Evolutionary conservation across 2,888 invertebrate genomes (phyloP), one percentile per base, ranked within the genome.

Genomic region (Cerastis rubricosa): DNA sequence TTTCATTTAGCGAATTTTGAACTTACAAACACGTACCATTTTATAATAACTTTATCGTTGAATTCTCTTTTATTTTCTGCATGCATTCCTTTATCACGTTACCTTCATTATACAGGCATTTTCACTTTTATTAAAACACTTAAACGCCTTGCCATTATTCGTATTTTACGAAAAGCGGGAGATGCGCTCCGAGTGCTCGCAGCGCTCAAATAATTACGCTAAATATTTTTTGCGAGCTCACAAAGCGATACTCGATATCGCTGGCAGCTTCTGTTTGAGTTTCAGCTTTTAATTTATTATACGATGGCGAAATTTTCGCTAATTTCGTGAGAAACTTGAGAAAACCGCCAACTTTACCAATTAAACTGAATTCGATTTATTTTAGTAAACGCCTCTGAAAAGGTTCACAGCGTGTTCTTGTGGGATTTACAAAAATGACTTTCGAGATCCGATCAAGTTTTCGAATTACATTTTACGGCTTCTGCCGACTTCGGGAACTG

Each of bases 281-380:
- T 89, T 87, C 85, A 88, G 84, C 86, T 90, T 88, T 89, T 92
- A 92, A 93, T 93, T 94, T 93, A 93, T 93, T 92, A 91, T 89
- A 81, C 79, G 83, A 80, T 82, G 83, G 79, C 29, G 76, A 92
- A 94, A 92, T 92, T 92, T 90, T 91, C 92, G 90, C 90, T 90
- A 93, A 93, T 93, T 93, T 90, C 86, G 86, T 85, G 86, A 84
- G 87, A 88, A 93, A 90, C 92, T 92, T 87, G 89, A 89, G 88
- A 76, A 84, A 89, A 89, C 88, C 87, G 82, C 90, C 83, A 94
- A 95, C 94, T 94, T 94, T 94, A 89, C 92, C 93, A 94, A 94
- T 94, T 94, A 94, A 93, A 94, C 88, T 86, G 88, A 89, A 92
- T 93, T 93, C 92, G 92, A 93, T 93, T 94, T 92, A 91, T 94